Base-by-base conservation (phyloP, 2,797 vertebrate species). In the Rousettus madagascariensis region DNA sequence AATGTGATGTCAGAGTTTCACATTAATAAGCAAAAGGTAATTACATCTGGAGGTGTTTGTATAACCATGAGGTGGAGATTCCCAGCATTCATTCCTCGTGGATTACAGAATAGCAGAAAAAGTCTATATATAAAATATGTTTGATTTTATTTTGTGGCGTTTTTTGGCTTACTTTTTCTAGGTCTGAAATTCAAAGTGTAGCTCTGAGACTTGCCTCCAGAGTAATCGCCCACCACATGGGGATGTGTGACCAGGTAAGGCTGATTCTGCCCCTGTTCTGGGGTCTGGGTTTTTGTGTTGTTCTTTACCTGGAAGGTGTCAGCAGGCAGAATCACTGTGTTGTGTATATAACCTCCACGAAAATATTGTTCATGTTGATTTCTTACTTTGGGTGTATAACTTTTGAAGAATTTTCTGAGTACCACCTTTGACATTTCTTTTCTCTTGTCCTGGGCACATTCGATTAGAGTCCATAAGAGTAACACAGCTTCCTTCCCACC, bases 181-280 rank as follows among this genome's bases (percentile, higher is more conserved):
- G 99, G 96, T 98, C 98, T 98, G 99, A 99, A 98, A 98, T 99
- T 91, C 99, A 99, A 97, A 99, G 99, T 82, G 98, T 98, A 33
- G 98, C 99, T 93, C 97, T 99, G 94, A 99, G 96, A 71, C 98
- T 99, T 96, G 96, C 98, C 57, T 99, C 99, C 69, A 99, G 96
- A 78, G 95, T 99, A 98, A 97, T 99, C 90, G 95, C 98, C 77
- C 96, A 98, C 94, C 97, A 98, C 93, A 95, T 98, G 78, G 98
- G 97, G 96, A 98, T 96, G 33, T 87, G 93, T 90, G 97, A 97
- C 3, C 98, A 99, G 99, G 99, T 99, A 99, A 99, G 98, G 2
- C 59, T 71, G 10, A 10, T 53, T 63, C 51, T 72, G 13, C 86
- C 79, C 30, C 53, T 36, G 11, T 55, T 12, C 78, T 19, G 5